Conservation (phyloP, 2,113 vertebrate species). For the Scartelaos histophorus region DNA sequence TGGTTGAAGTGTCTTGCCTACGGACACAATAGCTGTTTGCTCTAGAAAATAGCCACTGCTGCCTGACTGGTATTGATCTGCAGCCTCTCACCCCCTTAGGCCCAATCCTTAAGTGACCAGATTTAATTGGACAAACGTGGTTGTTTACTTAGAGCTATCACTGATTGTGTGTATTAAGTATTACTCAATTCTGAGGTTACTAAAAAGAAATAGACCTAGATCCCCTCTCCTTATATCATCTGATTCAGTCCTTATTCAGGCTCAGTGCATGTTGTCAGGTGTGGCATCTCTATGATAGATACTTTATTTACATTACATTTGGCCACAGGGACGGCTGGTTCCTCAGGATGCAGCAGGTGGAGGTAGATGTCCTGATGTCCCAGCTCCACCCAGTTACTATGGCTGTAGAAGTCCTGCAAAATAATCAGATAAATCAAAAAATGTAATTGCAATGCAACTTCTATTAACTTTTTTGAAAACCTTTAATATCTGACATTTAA, state of each 20-base stretch:
- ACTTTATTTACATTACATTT: conserved; percentile 64
- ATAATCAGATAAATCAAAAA: neutral
- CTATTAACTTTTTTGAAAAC: neutral
- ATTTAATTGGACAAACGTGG: too few species aligned
- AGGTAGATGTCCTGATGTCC: conserved; percentile 76
- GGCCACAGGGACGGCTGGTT: conserved; percentile 74
- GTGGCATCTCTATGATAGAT: neutral
- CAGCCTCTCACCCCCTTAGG: too few species aligned
- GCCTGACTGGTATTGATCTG: too few species aligned
- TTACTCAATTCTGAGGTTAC: neutral
- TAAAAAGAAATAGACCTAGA: neutral
- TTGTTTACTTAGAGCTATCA: neutral
- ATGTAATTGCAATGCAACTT: neutral
- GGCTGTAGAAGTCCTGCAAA: conserved; percentile 87
- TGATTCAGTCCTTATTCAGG: neutral
- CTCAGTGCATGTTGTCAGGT: neutral
- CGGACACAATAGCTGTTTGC: too few species aligned
- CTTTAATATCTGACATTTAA: neutral
- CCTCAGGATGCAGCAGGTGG: conserved; percentile 78
- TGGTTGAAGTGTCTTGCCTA: too few species aligned
- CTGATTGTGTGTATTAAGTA: neutral
- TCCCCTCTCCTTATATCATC: neutral
- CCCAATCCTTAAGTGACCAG: too few species aligned
- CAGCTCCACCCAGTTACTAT: conserved; percentile 91
- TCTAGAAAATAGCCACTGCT: too few species aligned